Evolutionary conservation across 1,140 invertebrate species (phyloP).

Genomic region (Bombus consobrinus): DNA sequence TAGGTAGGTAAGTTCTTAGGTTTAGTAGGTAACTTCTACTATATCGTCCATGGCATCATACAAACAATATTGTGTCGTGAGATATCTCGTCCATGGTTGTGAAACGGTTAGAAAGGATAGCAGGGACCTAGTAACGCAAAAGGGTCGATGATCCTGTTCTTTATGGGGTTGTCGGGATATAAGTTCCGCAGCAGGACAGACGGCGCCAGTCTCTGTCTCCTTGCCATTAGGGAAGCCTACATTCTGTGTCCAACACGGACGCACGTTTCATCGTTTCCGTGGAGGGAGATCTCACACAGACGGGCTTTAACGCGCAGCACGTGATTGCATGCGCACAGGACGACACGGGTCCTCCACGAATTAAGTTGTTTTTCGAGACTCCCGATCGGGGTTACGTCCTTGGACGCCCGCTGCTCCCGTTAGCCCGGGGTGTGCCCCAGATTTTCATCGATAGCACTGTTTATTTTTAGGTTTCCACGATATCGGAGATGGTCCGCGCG

Average conservation of each 20-base stretch:
- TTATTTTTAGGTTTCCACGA: slow-evolving; percentile 63
- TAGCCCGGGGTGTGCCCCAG: slow-evolving; percentile 52
- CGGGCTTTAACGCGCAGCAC: background rate
- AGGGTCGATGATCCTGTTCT: slow-evolving; percentile 61
- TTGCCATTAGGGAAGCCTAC: slow-evolving; percentile 57
- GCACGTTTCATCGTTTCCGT: background rate
- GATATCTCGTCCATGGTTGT: too few relatives aligned
- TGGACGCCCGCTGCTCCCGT: slow-evolving; percentile 43
- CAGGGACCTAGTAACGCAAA: background rate
- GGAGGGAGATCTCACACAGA: background rate
- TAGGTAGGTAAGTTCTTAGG: too few relatives aligned
- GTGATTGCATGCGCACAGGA: slow-evolving; percentile 21
- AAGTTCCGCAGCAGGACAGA: slow-evolving; percentile 58
- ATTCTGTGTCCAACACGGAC: slow-evolving; percentile 7
- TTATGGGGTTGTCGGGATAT: slow-evolving; percentile 58
- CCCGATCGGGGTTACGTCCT: slow-evolving; percentile 57
- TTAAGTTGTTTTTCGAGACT: slow-evolving; percentile 53
- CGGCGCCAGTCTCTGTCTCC: slow-evolving; percentile 65
- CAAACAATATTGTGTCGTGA: too few relatives aligned
- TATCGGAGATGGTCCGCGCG: slow-evolving; percentile 33
- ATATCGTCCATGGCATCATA: too few relatives aligned
- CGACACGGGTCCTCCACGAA: slow-evolving; percentile 6
- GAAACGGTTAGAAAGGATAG: slow-evolving; percentile 12
- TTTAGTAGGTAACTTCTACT: too few relatives aligned
- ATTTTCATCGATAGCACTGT: slow-evolving; percentile 63